Conservation (phyloP, 37 sponge, comb jelly and placozoan species). For the Dysidea cf. avara region DNA sequence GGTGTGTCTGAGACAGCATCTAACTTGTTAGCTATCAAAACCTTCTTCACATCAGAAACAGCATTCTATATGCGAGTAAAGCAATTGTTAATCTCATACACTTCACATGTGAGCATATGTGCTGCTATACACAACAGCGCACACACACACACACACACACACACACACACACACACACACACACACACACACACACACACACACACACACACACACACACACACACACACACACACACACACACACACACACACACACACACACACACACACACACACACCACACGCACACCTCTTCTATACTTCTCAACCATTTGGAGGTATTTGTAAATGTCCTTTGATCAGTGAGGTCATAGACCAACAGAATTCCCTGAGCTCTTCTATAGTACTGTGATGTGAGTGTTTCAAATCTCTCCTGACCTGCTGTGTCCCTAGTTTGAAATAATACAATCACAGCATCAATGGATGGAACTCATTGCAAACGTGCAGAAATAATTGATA, state of each 20-base stretch:
- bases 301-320: constrained; percentile 76
- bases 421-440: constrained; percentile 97
- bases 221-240: background rate
- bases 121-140: too few relatives aligned
- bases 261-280: too few relatives aligned
- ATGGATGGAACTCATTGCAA: too few relatives aligned
- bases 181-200: too few relatives aligned
- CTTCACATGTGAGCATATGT: too few relatives aligned
- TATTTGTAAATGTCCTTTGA: constrained; percentile 81
- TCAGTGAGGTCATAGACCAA: constrained; percentile 99
- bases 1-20: constrained; percentile 48
- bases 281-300: constrained; percentile 76
- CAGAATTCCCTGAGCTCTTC: constrained; percentile 96
- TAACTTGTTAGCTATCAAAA: constrained; percentile 70
- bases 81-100: too few relatives aligned
- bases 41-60: constrained; percentile 48
- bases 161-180: too few relatives aligned
- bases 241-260: background rate
- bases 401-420: constrained; percentile 98
- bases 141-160: too few relatives aligned
- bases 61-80: constrained; percentile 78
- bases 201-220: too few relatives aligned
- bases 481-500: too few relatives aligned
- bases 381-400: constrained; percentile 94
- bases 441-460: too few relatives aligned